Percentiles rank a stretch among this genome's conserved stretches.
These are phyloP conservation scores for Apamea monoglypha DNA, from an alignment of 2,888 invertebrate genomes.

Conservation along the genomic window DNA sequence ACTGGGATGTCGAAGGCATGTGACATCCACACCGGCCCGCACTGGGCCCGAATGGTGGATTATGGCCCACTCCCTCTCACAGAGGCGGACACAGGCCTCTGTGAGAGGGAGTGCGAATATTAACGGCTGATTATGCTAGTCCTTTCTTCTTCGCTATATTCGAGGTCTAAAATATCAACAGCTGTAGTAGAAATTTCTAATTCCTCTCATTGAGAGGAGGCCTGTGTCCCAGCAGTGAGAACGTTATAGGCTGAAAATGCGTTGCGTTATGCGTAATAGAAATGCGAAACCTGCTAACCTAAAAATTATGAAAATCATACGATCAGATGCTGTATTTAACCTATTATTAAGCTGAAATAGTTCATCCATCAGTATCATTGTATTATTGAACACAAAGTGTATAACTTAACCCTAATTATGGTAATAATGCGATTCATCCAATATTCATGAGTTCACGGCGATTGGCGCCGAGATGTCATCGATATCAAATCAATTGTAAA, in stretches of 20 bases:
- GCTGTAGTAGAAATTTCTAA: no score
- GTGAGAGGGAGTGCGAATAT: background rate
- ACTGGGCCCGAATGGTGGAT: background rate
- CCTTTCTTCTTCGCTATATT: background rate
- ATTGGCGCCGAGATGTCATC: conserved; percentile 59
- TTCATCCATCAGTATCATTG: conserved; percentile 23
- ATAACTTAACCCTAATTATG: conserved; percentile 63
- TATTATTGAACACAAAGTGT: conserved; percentile 53
- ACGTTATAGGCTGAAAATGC: no score
- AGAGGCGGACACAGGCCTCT: no score
- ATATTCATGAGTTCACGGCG: conserved; percentile 61
- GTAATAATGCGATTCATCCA: conserved; percentile 51
- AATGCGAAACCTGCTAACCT: background rate
- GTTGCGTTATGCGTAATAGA: no score
- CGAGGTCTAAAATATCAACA: background rate
- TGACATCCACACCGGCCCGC: background rate
- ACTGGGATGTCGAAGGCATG: background rate
- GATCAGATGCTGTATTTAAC: background rate
- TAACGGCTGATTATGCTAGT: background rate
- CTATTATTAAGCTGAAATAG: conserved; percentile 36
- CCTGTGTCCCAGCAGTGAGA: no score
- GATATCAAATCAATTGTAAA: conserved; percentile 60
- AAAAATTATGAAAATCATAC: conserved; percentile 11
- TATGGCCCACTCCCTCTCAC: background rate
- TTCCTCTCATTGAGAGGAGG: no score